Base-by-base conservation (phyloP, 2,113 vertebrate genomes). In the Rhabdornis inornatus region DNA sequence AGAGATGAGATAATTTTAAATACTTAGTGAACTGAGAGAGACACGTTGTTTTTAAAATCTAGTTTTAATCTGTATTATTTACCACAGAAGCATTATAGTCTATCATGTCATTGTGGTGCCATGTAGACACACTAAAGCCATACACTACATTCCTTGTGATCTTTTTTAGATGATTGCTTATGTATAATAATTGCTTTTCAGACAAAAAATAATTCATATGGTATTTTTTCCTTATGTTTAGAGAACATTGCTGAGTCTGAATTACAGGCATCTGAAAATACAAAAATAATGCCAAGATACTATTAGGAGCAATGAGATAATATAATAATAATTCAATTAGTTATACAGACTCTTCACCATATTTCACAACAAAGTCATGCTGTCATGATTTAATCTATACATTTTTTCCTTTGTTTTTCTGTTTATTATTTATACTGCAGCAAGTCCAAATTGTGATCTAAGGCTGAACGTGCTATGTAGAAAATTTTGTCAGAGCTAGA, bases 31-130 rank as follows among this genome's bases (percentile, higher is more conserved):
- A 85, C 83, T 75, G 75, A 83, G 31, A 71, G 25, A 89, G 15
- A 40, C 65, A 78, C 8, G 13, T 22, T 92, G 55, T 52, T 91
- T 91, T 86, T 45, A 64, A 94, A 95, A 49, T 68, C 30, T 83
- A 44, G 52, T 86, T 97, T 93, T 89, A 75, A 90, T 35, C 52
- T 78, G 28, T 45, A 78, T 88, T 92, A 63, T 94, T 96, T 94
- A 86, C 35, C 20, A 7, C 19, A 63, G 42, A 94, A 75, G 3
- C 11, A 33, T 92, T 89, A 59, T 20, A 88, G 70, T 89, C 47
- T 66, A 69, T 92, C 80, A 81, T 33, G 61, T 91, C 49, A 65
- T 31, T 52, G 33, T 69, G 42, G 25, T 63, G 68, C 56, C 30
- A 35, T 61, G 76, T 6, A 90, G 42, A 92, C 8, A 53, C 27